Base-by-base conservation (phyloP, 2,797 vertebrate genomes). In the Leucoraja ocellata region DNA sequence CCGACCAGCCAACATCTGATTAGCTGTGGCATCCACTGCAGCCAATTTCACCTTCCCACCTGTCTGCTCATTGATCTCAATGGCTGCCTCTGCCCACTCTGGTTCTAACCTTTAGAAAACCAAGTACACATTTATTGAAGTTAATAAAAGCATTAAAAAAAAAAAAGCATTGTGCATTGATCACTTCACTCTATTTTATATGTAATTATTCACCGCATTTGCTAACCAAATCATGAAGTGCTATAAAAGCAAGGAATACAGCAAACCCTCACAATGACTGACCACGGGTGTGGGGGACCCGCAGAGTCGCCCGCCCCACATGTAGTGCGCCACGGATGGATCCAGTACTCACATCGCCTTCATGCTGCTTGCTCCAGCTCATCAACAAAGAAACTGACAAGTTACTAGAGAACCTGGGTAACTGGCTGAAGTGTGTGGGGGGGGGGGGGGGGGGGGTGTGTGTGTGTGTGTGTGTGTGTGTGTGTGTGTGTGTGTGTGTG, bases 11-110 rank as follows among this genome's bases (percentile, higher is more conserved):
- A 99, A 94, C 1, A 93, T 93, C 95, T 99, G 99, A 94, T 98
- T 98, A 1, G 97, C 96, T 0, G 98, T 99, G 36, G 98, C 99
- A 68, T 99, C 99, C 93, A 99, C 96, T 0, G 98, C 98, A n/a
- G 97, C 99, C 10, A 99, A 96, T 71, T 96, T 98, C 92, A 99
- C 97, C 95, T 97, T 98, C 74, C 98, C 98, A 93, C 98, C 98
- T 1, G 98, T 99, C 94, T 99, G 98, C 65, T 98, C 98, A 94
- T 98, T 98, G 61, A 99, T 96, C 90, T 98, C 97, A 0, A 97
- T 92, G 93, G 99, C 98, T 18, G 99, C 99, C 36, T 98, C 98
- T 9, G 98, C 97, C 99, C 99, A 99, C 95, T 99, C 99, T 1
- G 99, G 99, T 96, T 99, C 99, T 94, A 99, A 95, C 94, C 98